Percentiles rank a stretch among this genome's conserved stretches.
Evolutionary conservation across 2,888 invertebrate genomes (phyloP).

Genomic region (Diaperis boleti): DNA sequence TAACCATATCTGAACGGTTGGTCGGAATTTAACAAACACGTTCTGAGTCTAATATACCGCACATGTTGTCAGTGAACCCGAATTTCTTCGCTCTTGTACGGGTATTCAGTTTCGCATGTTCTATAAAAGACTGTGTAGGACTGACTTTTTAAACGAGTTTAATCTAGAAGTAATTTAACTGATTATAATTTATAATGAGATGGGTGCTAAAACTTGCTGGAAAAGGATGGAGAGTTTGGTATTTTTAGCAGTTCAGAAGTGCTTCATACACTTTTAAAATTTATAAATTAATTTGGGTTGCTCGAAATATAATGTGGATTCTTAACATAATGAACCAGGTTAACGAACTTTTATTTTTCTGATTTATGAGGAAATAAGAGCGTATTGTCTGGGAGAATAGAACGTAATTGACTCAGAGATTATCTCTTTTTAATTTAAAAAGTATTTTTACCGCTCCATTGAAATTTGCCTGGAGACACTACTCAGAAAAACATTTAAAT

Average conservation of each 20-base stretch:
- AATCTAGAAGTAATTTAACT: slow-evolving; percentile 33
- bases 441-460: too few relatives aligned
- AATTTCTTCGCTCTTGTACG: slow-evolving; percentile 27
- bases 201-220: not conserved
- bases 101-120: slow-evolving; percentile 25
- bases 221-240: slow-evolving; percentile 6
- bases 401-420: too few relatives aligned
- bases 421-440: too few relatives aligned
- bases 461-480: too few relatives aligned
- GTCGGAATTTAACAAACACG: slow-evolving; percentile 53
- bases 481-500: too few relatives aligned
- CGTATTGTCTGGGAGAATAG: too few relatives aligned
- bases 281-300: slow-evolving; percentile 1
- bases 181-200: slow-evolving; percentile 34
- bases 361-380: not conserved
- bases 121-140: slow-evolving; percentile 33
- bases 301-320: not conserved
- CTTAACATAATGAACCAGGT: slow-evolving; percentile 5
- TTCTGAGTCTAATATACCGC: slow-evolving; percentile 50
- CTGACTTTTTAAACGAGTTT: slow-evolving; percentile 33
- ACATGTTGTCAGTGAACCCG: slow-evolving; percentile 47
- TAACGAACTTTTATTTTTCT: not conserved
- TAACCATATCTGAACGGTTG: slow-evolving; percentile 49
- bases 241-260: slow-evolving; percentile 6
- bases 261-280: not conserved